A percentile compares a stretch with the other conserved stretches of the same genome.
Conservation (phyloP, 2,113 vertebrate genomes). For the Rhegmatorhina hoffmannsi region DNA sequence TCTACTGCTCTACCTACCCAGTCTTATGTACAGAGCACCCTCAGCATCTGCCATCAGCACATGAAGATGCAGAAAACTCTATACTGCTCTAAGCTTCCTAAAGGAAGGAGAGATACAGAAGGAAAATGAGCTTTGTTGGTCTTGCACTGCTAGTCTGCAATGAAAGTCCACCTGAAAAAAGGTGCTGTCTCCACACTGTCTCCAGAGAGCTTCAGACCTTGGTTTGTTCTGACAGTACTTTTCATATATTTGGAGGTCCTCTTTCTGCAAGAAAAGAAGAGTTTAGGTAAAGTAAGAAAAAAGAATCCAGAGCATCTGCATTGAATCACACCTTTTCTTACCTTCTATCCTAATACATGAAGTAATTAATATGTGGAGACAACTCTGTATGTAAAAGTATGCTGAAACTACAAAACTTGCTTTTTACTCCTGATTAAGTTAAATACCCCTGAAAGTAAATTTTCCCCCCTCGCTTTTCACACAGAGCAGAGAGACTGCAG, state of each 20-base stretch:
- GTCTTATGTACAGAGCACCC: not conserved
- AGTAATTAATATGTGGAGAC: not conserved
- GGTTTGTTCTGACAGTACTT: constrained; percentile 96
- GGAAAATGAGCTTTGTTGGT: not conserved
- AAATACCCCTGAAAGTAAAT: not conserved
- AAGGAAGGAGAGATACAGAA: not conserved
- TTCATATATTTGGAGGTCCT: constrained; percentile 94
- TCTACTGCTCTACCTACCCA: not conserved
- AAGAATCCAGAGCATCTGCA: not conserved
- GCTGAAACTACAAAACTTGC: not conserved
- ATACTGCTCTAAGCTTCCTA: not conserved
- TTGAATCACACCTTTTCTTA: not conserved
- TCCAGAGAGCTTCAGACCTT: constrained; percentile 91
- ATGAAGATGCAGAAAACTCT: not conserved
- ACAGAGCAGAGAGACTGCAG: not conserved
- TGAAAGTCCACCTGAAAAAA: constrained; percentile 84
- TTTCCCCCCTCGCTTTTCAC: not conserved
- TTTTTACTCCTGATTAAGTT: not conserved
- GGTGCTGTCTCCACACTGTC: constrained; percentile 90
- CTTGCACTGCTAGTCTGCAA: not conserved
- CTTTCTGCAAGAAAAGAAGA: constrained; percentile 82
- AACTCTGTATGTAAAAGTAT: not conserved
- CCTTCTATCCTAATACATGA: not conserved
- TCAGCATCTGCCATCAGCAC: not conserved
- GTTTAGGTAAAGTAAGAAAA: not conserved